A percentile compares a stretch with the other conserved stretches of the same genome.
Evolutionary conservation across 1,140 invertebrate genomes (phyloP).

Genomic region (Drosophila arawakana): DNA sequence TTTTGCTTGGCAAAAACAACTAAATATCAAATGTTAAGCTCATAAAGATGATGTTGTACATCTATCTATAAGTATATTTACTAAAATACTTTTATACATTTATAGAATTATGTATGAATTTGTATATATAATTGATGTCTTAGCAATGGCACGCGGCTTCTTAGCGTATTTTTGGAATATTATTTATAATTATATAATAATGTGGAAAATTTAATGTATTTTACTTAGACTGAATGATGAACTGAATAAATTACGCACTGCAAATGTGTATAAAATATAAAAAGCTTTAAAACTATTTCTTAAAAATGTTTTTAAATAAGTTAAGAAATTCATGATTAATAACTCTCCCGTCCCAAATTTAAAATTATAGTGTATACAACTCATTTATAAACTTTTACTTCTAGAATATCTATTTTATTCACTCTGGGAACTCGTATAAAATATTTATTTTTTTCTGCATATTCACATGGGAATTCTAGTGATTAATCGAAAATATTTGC

Average conservation of each 20-base stretch:
- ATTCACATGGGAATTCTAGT: background rate
- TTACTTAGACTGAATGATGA: too few species aligned
- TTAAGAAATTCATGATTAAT: too few species aligned
- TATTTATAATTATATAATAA: background rate
- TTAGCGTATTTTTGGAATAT: constrained; percentile 10
- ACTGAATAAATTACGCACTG: too few species aligned
- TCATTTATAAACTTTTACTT: too few species aligned
- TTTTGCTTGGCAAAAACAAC: constrained; percentile 64
- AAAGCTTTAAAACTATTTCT: too few species aligned
- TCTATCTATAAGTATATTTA: constrained; percentile 3
- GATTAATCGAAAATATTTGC: constrained; percentile 17
- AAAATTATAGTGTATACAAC: too few species aligned
- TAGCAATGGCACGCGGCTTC: constrained; percentile 33
- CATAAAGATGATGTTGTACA: constrained; percentile 52
- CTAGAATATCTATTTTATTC: too few species aligned
- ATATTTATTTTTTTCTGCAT: too few species aligned
- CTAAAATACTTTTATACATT: background rate
- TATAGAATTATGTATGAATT: constrained; percentile 1
- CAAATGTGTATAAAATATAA: too few species aligned
- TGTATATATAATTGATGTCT: constrained; percentile 21
- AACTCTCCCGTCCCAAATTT: too few species aligned
- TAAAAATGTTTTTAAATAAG: too few species aligned
- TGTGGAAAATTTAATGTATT: background rate
- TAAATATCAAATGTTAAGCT: constrained; percentile 74
- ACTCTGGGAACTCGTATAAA: too few species aligned